phyloP scores from a whole-genome alignment of 2,888 invertebrate genomes.

The Selenia dentaria region DNA sequence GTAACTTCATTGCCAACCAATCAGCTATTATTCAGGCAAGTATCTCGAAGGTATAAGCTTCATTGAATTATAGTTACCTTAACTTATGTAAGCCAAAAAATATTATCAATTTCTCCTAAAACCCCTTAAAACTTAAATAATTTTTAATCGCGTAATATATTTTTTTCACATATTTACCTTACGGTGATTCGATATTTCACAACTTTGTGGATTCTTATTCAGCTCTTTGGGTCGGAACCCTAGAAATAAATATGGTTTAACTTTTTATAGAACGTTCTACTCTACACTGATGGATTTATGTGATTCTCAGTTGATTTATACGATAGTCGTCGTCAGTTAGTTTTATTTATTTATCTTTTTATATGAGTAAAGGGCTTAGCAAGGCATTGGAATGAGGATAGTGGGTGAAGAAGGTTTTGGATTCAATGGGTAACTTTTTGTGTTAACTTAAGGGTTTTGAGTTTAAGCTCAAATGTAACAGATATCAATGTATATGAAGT shows the following conservation, averaged over 20 bases:
- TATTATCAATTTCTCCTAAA: no score
- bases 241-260: slow-evolving; percentile 25
- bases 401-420: slow-evolving; percentile 2
- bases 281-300: slow-evolving; percentile 34
- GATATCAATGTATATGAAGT: no score
- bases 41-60: no score
- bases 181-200: no score
- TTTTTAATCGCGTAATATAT: no score
- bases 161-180: no score
- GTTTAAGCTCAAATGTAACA: no score
- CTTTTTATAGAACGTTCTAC: slow-evolving; percentile 22
- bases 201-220: not conserved
- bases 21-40: no score
- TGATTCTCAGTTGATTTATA: slow-evolving; percentile 30
- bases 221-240: slow-evolving; percentile 2
- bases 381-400: not conserved
- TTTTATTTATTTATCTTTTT: slow-evolving; percentile 14
- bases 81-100: no score
- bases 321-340: slow-evolving; percentile 18
- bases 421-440: slow-evolving; percentile 3
- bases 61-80: no score
- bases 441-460: not conserved
- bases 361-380: slow-evolving; percentile 2
- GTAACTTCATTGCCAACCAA: no score
- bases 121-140: no score